Base-by-base conservation (phyloP, 1,140 invertebrate genomes). In the Drosophila miranda region DNA sequence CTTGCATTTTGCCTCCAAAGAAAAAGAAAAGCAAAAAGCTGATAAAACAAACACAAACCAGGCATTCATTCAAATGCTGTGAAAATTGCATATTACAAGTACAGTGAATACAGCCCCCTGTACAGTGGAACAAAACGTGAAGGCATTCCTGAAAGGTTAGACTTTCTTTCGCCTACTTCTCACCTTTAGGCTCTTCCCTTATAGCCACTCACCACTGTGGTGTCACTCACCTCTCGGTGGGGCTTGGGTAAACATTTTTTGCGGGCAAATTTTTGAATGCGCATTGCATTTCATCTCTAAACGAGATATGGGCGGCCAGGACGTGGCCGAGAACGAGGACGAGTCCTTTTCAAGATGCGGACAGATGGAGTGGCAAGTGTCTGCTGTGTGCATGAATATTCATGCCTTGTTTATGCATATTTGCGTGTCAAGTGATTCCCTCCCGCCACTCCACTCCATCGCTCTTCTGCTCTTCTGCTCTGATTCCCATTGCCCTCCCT, bases 201-300 rank as follows among this genome's bases (percentile, higher is more conserved):
- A 8, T 26, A 9, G 34, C 8, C 6, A 58, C 8, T 28, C 38
- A 23, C 26, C 41, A 59, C 63, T 75, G 53, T 54, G 59, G 28
- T 56, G 59, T 48, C 44, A 67, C 44, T 57, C 78, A 81, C 66
- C 78, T 50, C 54, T 38, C 11, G 34, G 4, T 3, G 34, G 11
- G 34, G 23, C 55, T 63, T 87, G 43, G 45, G 82, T 60, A 87
- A 81, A 86, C 82, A 86, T 62, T 77, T 59, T 63, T 74, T 51
- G 70, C 55, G 38, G 45, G 67, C 48, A 75, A 83, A 69, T 82
- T 78, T 82, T 82, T 87, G 58, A 78, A 82, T 89, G 87, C 87
- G 87, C 71, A 89, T 89, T 89, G 87, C 87, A 89, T 89, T 89
- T 89, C 87, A 89, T 89, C 87, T 89, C 87, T 87, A 83, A 89